Conservation (phyloP, 1,140 invertebrate genomes). For the Drosophila obscura region DNA sequence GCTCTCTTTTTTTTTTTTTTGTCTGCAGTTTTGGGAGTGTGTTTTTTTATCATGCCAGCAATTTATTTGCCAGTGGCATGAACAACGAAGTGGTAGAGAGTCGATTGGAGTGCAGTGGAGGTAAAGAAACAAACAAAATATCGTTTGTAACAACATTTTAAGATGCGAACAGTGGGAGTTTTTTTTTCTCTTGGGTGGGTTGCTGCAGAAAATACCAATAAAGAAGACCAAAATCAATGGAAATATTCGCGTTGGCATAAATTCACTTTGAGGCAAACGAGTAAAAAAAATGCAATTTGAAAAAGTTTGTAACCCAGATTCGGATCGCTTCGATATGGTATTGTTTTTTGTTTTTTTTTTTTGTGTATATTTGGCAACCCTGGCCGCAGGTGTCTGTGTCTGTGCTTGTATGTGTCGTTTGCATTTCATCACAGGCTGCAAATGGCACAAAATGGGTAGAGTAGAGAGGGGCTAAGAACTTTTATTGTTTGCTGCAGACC, state of each 20-base stretch:
- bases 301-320: conserved; percentile 78
- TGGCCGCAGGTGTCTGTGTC: conserved; percentile 48
- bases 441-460: conserved; percentile 65
- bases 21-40: conserved; percentile 4
- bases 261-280: conserved; percentile 50
- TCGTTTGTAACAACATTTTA: conserved; percentile 58
- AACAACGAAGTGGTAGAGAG: neutral
- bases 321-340: conserved; percentile 40
- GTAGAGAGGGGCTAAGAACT: conserved; percentile 20
- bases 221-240: conserved; percentile 76
- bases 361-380: conserved; percentile 15
- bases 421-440: conserved; percentile 60
- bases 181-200: conserved; percentile 10
- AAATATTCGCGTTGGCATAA: conserved; percentile 78
- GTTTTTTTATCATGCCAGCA: conserved; percentile 47
- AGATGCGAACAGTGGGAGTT: conserved; percentile 45
- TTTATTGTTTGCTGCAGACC: conserved; percentile 53
- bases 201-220: conserved; percentile 54
- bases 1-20: conserved; percentile 2
- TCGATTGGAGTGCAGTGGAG: neutral
- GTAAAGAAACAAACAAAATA: conserved; percentile 19
- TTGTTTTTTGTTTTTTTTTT: conserved; percentile 22
- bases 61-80: conserved; percentile 70
- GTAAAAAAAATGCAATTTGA: conserved; percentile 36
- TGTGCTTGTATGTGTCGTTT: conserved; percentile 34